These are phyloP conservation scores for Clostera curtula DNA, from an alignment of 2,888 invertebrate genomes.

Conservation along the genomic window DNA sequence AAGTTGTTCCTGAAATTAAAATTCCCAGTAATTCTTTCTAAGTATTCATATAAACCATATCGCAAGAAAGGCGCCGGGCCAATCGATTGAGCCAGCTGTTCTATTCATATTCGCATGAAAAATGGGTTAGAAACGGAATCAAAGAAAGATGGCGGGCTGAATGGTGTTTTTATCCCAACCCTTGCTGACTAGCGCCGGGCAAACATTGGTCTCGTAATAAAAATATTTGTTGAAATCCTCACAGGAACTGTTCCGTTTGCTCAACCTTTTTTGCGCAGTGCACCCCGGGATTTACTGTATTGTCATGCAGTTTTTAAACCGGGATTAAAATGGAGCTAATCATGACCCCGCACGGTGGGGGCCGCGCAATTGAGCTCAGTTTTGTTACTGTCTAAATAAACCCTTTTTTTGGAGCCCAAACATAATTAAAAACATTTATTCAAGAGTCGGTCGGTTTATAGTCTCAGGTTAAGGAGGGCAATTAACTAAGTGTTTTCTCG, in stretches of 20 bases:
- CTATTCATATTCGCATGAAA: constrained; percentile 51
- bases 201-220: constrained; percentile 72
- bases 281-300: constrained; percentile 44
- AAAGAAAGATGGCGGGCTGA: constrained; percentile 52
- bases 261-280: constrained; percentile 50
- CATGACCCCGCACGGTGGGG: constrained; percentile 41
- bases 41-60: constrained; percentile 24
- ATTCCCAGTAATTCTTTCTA: constrained; percentile 12
- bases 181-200: constrained; percentile 59
- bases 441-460: constrained; percentile 14
- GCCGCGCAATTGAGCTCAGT: constrained; percentile 17
- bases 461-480: constrained; percentile 10
- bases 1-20: not conserved
- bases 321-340: constrained; percentile 66
- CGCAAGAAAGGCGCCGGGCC: constrained; percentile 35
- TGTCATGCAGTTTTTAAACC: constrained; percentile 63
- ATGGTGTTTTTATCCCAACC: constrained; percentile 53
- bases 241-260: constrained; percentile 33
- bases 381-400: constrained; percentile 20
- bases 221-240: constrained; percentile 68
- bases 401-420: constrained; percentile 19
- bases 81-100: constrained; percentile 43
- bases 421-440: constrained; percentile 27
- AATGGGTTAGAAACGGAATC: constrained; percentile 45
- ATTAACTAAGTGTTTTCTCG: constrained; percentile 21